phyloP scores from a whole-genome alignment of 2,113 vertebrate species.

The Seriola dumerili region DNA sequence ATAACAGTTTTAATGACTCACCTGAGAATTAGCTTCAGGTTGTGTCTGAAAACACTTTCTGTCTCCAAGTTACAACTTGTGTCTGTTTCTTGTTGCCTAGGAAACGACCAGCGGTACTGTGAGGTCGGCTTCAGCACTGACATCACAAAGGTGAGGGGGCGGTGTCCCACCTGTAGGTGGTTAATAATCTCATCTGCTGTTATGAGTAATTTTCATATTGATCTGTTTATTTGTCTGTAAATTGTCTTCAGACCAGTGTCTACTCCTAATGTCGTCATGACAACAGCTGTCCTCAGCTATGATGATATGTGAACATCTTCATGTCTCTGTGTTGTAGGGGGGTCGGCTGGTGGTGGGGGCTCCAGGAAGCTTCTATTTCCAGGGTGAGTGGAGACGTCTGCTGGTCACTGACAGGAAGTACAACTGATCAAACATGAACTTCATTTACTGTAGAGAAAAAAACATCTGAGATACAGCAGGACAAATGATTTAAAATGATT shows the following conservation, averaged over 20 bases:
- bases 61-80: neutral
- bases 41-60: neutral
- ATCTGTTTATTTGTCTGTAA: neutral
- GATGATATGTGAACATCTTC: neutral
- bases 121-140: constrained; percentile 50
- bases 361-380: constrained; percentile 50
- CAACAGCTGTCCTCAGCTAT: too few species aligned
- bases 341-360: constrained; percentile 35
- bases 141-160: constrained; percentile 34
- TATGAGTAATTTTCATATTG: too few species aligned
- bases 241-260: too few species aligned
- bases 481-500: too few species aligned
- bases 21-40: too few species aligned
- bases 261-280: too few species aligned
- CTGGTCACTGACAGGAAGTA: neutral
- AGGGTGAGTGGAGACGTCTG: constrained; percentile 33
- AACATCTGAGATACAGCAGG: too few species aligned
- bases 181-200: neutral
- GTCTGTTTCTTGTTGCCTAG: constrained; percentile 15
- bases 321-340: constrained; percentile 7
- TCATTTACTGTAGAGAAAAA: too few species aligned
- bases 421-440: neutral
- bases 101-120: constrained; percentile 46
- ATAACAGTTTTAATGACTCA: too few species aligned
- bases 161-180: neutral